A percentile compares a stretch with the other conserved stretches of the same genome.
These are phyloP conservation scores for Gambusia affinis DNA, from an alignment of 2,113 vertebrate species.

Conservation along the genomic window DNA sequence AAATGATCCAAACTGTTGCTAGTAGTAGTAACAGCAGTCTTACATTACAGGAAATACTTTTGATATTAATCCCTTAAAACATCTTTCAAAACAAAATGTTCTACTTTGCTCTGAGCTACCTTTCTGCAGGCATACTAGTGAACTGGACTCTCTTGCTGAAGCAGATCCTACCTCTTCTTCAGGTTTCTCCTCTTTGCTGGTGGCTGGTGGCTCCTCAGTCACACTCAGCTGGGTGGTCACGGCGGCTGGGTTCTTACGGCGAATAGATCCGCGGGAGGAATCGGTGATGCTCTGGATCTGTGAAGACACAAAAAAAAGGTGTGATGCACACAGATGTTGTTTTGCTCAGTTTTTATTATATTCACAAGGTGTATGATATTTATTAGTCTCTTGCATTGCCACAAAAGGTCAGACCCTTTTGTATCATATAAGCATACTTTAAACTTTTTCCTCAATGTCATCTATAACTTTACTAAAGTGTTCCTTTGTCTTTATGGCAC, in stretches of 20 bases:
- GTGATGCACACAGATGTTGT: neutral
- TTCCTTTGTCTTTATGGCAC: too few relatives aligned
- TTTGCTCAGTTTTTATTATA: neutral
- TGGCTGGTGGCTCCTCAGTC: slow-evolving; percentile 86
- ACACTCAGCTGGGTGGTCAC: slow-evolving; percentile 89
- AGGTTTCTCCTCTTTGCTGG: slow-evolving; percentile 90
- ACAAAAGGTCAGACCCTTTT: neutral
- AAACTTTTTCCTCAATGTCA: too few relatives aligned
- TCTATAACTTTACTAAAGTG: too few relatives aligned
- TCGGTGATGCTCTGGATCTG: slow-evolving; percentile 99
- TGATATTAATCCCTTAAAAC: too few relatives aligned
- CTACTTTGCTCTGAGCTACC: neutral
- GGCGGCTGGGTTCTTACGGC: slow-evolving; percentile 91
- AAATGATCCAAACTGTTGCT: neutral
- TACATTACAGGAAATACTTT: neutral
- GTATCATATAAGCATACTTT: too few relatives aligned
- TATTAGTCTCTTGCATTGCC: neutral
- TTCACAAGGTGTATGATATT: neutral
- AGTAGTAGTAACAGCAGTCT: neutral
- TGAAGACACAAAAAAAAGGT: neutral
- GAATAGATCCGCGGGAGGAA: slow-evolving; percentile 94
- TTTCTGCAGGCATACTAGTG: neutral
- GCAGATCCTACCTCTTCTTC: slow-evolving; percentile 89
- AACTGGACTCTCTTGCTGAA: neutral
- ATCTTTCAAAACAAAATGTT: neutral